phyloP scores from a whole-genome alignment of 1,140 invertebrate genomes.

The Megalonaias nervosa region DNA sequence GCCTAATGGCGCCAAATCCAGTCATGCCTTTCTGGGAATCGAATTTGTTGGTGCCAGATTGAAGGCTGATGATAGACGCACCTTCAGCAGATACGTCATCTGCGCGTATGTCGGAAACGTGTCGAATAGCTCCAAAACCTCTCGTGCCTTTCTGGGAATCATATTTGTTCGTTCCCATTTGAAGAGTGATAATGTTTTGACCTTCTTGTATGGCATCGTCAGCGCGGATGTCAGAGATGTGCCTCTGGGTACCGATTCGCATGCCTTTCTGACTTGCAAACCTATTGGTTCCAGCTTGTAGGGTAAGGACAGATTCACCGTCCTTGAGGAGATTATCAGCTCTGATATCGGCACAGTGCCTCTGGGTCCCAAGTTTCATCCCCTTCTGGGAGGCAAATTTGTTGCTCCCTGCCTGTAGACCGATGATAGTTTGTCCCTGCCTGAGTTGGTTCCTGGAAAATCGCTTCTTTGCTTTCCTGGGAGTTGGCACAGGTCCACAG shows the following conservation, averaged over 20 bases:
- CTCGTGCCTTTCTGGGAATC: slow-evolving; percentile 73
- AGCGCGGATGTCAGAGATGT: slow-evolving; percentile 53
- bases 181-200: slow-evolving; percentile 89
- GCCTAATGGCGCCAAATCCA: slow-evolving; percentile 25
- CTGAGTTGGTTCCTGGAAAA: slow-evolving; percentile 88
- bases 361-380: slow-evolving; percentile 47
- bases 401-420: slow-evolving; percentile 80
- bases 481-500: slow-evolving; percentile 89
- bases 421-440: slow-evolving; percentile 90
- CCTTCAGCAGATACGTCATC: slow-evolving; percentile 72
- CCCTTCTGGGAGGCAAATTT: slow-evolving; percentile 76
- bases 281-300: slow-evolving; percentile 95
- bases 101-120: slow-evolving; percentile 76
- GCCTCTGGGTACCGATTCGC: slow-evolving; percentile 63
- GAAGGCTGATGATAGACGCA: slow-evolving; percentile 88
- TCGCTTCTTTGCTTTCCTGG: slow-evolving; percentile 86
- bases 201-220: slow-evolving; percentile 78
- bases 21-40: slow-evolving; percentile 94
- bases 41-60: slow-evolving; percentile 90
- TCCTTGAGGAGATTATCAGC: slow-evolving; percentile 43
- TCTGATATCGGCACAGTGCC: slow-evolving; percentile 53
- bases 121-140: slow-evolving; percentile 82
- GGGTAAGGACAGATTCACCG: slow-evolving; percentile 89
- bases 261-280: slow-evolving; percentile 83
- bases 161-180: slow-evolving; percentile 91